Conservation (phyloP, 2,888 invertebrate species). For the Himalopsyche japonica region DNA sequence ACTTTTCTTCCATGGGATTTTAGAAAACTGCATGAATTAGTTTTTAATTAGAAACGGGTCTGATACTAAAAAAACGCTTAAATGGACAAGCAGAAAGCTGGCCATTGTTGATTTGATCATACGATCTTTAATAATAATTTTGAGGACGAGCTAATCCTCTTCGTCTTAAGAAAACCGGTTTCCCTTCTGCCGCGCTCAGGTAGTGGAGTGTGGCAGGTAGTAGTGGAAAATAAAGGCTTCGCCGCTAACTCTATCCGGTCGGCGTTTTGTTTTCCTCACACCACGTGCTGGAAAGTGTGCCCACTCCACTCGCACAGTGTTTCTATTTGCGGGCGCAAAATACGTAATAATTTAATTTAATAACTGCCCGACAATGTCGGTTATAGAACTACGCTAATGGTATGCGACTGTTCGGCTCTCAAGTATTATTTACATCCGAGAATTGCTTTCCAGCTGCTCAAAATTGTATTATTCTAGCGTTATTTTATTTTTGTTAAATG, state of each 20-base stretch:
- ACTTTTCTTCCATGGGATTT: no score
- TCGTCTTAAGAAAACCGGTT: background rate
- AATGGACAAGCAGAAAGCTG: background rate
- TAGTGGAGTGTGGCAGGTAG: background rate
- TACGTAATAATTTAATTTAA: background rate
- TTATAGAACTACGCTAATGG: background rate
- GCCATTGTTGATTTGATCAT: background rate
- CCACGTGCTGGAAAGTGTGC: background rate
- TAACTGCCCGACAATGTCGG: background rate
- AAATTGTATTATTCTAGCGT: no score
- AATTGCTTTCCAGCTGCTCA: no score
- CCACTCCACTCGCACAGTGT: background rate
- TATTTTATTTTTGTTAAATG: no score
- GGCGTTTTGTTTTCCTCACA: background rate
- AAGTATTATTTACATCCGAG: background rate
- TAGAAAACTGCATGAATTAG: no score
- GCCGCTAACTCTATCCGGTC: background rate
- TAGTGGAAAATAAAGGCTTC: background rate
- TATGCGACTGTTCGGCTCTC: background rate
- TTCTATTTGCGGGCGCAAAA: background rate
- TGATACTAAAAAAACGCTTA: no score
- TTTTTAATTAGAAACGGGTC: no score
- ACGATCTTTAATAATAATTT: no score
- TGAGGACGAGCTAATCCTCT: background rate
- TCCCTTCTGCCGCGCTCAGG: background rate